Evolutionary conservation across 2,113 vertebrate species (phyloP).

Genomic region (Nannobrachium achirus): DNA sequence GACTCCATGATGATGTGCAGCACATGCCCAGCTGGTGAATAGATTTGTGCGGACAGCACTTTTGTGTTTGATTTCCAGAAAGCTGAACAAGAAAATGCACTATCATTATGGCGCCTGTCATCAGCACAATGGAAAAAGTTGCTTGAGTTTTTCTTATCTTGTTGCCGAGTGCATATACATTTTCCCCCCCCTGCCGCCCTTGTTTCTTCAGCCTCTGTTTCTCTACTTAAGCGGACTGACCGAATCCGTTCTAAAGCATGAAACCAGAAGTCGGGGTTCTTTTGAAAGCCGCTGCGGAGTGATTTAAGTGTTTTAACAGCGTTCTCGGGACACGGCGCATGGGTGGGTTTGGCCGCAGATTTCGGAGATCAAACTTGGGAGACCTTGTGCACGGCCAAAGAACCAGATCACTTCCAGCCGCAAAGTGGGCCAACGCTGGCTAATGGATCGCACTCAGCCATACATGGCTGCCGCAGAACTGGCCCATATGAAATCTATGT

Average conservation of each 20-base stretch:
- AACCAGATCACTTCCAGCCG: conserved; percentile 40
- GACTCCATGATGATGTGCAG: conserved; percentile 41
- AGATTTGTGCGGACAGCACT: conserved; percentile 48
- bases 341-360: conserved; percentile 56
- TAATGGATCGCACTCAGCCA: conserved; percentile 50
- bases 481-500: conserved; percentile 52
- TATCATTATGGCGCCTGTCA: conserved; percentile 46
- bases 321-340: conserved; percentile 49
- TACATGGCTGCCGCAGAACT: conserved; percentile 46
- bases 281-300: conserved; percentile 38
- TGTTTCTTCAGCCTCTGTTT: conserved; percentile 59
- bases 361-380: conserved; percentile 50
- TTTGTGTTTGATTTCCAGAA: conserved; percentile 59
- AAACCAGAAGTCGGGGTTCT: conserved; percentile 58
- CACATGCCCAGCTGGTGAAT: conserved; percentile 54
- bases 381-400: conserved; percentile 38
- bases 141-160: conserved; percentile 34
- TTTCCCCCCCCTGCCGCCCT: conserved; percentile 33
- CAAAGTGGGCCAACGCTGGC: conserved; percentile 55
- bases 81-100: conserved; percentile 52
- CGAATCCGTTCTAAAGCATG: conserved; percentile 54
- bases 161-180: conserved; percentile 41
- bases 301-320: conserved; percentile 70
- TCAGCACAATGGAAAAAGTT: conserved; percentile 41
- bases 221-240: conserved; percentile 51